Base-by-base conservation (phyloP, 37 sponge, comb jelly and placozoan genomes). In the Hormiphora californensis region DNA sequence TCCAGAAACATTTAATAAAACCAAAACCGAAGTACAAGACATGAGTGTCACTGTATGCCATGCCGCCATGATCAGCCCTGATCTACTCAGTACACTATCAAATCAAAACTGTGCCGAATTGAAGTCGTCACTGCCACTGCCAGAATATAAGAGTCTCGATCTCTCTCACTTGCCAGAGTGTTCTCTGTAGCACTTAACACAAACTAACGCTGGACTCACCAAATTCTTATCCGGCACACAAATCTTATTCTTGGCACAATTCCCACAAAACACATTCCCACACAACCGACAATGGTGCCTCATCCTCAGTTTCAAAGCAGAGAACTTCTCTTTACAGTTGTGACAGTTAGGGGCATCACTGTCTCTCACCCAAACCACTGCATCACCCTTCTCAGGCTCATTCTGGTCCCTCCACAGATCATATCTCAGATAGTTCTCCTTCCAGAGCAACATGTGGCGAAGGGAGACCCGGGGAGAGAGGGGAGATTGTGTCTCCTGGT, bases 331-430 rank as follows among this genome's bases (percentile, higher is more conserved):
- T 15, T 91, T 87, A 55, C 97, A 96, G 43, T 41, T 67, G 2
- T 87, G 65, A 55, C 97, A 96, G 40, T 91, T 92, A 1, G 34
- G 87, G 63, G 87, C 89, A 35, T 65, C 86, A 17, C 89, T 88
- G 85, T 96, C 93, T 0, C 91, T 86, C 57, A 92, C 91, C 97
- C 97, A 96, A 49, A 96, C 93, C n/a, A 96, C 92, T 32, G 89
- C 86, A 19, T 91, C 89, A 39, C 36, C 40, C 27, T 40, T 39
- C 21, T 86, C 86, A 11, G 53, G 55, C 40, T 54, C 86, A n/a
- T 40, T 22, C 38, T 22, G 11, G 5, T 86, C 86, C 54, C 23
- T 59, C 62, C 86, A 86, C 62, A 55, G 54, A 86, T 93, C 95
- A 65, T 91, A 95, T 15, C 93, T 88, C 34, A 98, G 88, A 87